Evolutionary conservation across 1,140 invertebrate species (phyloP), one percentile per base, ranked within the genome.

Genomic region (Drosophila parvula): DNA sequence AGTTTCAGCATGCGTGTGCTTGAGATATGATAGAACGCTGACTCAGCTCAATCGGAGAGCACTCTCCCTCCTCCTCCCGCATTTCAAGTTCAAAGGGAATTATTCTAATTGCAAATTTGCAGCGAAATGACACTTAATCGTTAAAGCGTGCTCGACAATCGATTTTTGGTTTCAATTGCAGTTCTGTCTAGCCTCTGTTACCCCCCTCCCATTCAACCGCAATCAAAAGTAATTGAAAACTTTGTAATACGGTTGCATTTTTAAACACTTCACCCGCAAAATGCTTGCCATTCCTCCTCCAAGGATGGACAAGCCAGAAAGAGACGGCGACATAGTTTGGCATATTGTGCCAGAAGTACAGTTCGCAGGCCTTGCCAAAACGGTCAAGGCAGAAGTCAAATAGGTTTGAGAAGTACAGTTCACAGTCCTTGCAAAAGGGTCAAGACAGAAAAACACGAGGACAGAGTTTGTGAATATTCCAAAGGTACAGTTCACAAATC

Each of bases 201-300:
- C 36, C 1, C 27, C 18, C 14, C 8, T 27, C 16, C 27, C 38
- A 28, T 28, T 63, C 38, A 51, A 14, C 44, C 48, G 45, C 60
- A 68, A 69, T 65, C 45, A 47, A 68, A 30, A 30, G 45, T 41
- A 67, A 69, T 69, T 67, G 61, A 65, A 64, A 44, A 48, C 62
- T 53, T 45, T 50, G 28, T 68, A 67, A 10, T 32, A 30, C 44
- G 61, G 47, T 67, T 68, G 60, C 65, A 67, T 67, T 68, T 65
- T 11, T 18, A 53, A 69, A 22, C 64, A 68, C 45, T 68, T 62
- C 6, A 67, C 14, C 7, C 9, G 14, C 16, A 14, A 36, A 62
- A 22, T 47, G 16, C 22, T 5, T 34, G 36, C 10, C 60, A 34
- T 3, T 22, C 22, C 22, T 22, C 22, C 28, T 34, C 28, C 61